phyloP scores from a whole-genome alignment of 2,888 invertebrate genomes.

The Limulus polyphemus region DNA sequence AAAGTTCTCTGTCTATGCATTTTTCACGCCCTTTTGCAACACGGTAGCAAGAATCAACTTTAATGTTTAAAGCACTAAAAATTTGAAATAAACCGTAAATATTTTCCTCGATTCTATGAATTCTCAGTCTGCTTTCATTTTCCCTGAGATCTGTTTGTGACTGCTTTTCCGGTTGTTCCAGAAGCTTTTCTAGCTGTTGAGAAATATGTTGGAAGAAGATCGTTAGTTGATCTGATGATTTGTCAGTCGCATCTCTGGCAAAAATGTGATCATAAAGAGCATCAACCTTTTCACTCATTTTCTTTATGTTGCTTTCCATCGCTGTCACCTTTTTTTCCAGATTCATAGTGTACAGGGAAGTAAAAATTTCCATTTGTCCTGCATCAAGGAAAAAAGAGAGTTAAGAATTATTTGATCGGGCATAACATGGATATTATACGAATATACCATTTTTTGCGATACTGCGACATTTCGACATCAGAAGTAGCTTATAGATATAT shows the following conservation, averaged over 20 bases:
- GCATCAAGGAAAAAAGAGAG: background rate
- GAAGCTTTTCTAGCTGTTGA: slow-evolving; percentile 7
- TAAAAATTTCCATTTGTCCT: slow-evolving; percentile 39
- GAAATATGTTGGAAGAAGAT: slow-evolving; percentile 11
- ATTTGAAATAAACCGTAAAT: slow-evolving; percentile 17
- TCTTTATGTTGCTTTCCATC: slow-evolving; percentile 27
- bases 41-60: slow-evolving; percentile 10
- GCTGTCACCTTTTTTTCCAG: slow-evolving; percentile 40
- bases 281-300: slow-evolving; percentile 11
- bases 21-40: too few relatives aligned
- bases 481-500: too few relatives aligned
- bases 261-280: slow-evolving; percentile 17
- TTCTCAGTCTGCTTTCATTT: background rate
- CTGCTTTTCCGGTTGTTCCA: slow-evolving; percentile 10
- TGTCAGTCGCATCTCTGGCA: slow-evolving; percentile 6
- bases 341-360: slow-evolving; percentile 37
- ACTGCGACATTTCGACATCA: too few relatives aligned
- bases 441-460: too few relatives aligned
- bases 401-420: too few relatives aligned
- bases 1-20: too few relatives aligned
- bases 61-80: slow-evolving; percentile 14
- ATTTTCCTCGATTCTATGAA: slow-evolving; percentile 18
- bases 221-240: too few relatives aligned
- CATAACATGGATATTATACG: too few relatives aligned
- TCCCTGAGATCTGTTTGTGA: too few relatives aligned